These are phyloP conservation scores for Ivindomyrus marchei DNA, from an alignment of 2,113 vertebrate species.

Conservation along the genomic window DNA sequence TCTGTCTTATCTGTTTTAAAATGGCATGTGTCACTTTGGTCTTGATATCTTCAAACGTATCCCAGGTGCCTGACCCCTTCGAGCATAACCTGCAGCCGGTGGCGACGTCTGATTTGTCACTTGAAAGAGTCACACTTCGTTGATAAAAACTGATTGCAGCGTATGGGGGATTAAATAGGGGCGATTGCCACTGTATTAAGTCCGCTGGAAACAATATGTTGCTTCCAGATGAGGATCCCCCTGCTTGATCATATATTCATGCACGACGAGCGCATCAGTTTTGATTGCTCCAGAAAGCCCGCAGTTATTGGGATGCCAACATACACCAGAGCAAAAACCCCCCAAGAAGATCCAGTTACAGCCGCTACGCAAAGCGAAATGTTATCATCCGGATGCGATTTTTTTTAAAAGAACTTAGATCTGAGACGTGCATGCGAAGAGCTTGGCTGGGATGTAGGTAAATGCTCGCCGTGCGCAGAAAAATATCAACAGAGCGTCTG, in stretches of 20 bases:
- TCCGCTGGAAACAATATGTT: slow-evolving; percentile 16
- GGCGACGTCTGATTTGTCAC: slow-evolving; percentile 28
- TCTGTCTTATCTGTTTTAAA: not conserved
- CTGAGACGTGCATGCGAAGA: not conserved
- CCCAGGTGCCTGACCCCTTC: not conserved
- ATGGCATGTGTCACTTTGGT: slow-evolving; percentile 17
- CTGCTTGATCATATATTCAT: slow-evolving; percentile 33
- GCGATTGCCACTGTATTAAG: slow-evolving; percentile 23
- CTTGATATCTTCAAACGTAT: not conserved
- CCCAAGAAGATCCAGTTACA: slow-evolving; percentile 3
- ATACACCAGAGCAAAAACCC: slow-evolving; percentile 26
- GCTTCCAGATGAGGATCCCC: slow-evolving; percentile 29
- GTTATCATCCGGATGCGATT: slow-evolving; percentile 11
- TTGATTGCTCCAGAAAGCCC: slow-evolving; percentile 32
- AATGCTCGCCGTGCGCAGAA: not conserved
- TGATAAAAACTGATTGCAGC: slow-evolving; percentile 13
- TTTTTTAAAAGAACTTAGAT: not conserved
- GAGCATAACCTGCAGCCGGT: not conserved
- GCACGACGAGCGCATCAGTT: slow-evolving; percentile 31
- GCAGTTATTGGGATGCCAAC: slow-evolving; percentile 18
- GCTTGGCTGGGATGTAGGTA: not conserved
- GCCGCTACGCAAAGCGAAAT: not conserved
- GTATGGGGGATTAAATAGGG: not conserved
- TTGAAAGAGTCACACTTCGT: slow-evolving; percentile 36
- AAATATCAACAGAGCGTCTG: slow-evolving; percentile 39